Conservation (phyloP, 2,113 vertebrate species). For the Glaucidium brasilianum region DNA sequence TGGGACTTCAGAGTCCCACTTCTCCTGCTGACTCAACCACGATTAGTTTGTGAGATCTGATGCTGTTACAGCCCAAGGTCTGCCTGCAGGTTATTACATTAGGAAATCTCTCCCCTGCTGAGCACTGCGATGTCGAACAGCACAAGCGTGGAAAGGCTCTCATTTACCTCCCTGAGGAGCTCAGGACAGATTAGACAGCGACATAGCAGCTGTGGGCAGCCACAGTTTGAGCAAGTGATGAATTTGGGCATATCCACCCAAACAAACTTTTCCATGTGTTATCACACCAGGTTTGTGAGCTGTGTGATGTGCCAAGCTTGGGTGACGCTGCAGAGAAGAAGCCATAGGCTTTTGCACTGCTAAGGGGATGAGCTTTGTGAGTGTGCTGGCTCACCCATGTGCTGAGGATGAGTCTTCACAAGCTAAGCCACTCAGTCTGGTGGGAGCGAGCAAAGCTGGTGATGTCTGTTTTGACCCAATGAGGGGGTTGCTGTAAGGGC, state of each 20-base stretch:
- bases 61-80: not conserved
- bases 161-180: not conserved
- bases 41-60: not conserved
- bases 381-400: not conserved
- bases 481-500: not conserved
- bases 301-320: fast-evolving
- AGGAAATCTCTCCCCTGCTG: not conserved
- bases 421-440: not conserved
- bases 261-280: not conserved
- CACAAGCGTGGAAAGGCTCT: not conserved
- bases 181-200: not conserved
- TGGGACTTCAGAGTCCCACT: not conserved
- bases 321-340: not conserved
- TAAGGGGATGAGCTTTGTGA: not conserved
- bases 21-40: not conserved
- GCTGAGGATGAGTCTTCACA: not conserved
- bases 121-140: fast-evolving
- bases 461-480: not conserved
- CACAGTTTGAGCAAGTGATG: not conserved
- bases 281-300: not conserved
- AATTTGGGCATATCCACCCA: not conserved
- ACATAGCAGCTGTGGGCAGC: not conserved
- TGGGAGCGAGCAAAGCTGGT: not conserved
- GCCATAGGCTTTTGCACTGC: not conserved
- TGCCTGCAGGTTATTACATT: not conserved